Conservation (phyloP, 1,140 invertebrate genomes). For the Zophobas atratus region DNA sequence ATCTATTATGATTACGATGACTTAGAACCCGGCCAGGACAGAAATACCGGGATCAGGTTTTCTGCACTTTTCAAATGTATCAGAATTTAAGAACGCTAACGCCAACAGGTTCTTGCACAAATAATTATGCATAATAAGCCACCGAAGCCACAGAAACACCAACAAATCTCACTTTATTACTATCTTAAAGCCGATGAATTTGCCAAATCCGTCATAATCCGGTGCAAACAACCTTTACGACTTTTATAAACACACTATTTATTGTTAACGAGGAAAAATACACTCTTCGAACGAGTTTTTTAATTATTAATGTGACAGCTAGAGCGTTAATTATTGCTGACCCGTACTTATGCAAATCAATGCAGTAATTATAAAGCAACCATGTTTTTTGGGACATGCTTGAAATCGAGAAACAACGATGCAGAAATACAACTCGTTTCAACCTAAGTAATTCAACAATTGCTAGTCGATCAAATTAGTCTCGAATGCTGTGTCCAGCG, state of each 20-base stretch:
- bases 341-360: conserved; percentile 11
- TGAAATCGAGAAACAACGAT: too few species aligned
- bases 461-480: too few species aligned
- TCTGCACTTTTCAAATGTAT: conserved; percentile 33
- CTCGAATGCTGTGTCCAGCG: too few species aligned
- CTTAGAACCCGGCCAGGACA: background rate
- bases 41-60: conserved; percentile 24
- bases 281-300: background rate
- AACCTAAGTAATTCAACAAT: too few species aligned
- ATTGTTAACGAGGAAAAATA: background rate
- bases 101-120: conserved; percentile 27
- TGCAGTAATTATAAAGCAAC: background rate
- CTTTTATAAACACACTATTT: conserved; percentile 1
- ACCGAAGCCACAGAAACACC: conserved; percentile 30
- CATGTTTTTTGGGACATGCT: background rate
- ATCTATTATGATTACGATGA: conserved; percentile 20
- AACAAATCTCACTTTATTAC: conserved; percentile 37
- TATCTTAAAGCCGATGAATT: conserved; percentile 22
- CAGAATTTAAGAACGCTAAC: conserved; percentile 15
- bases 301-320: background rate
- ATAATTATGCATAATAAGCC: conserved; percentile 31
- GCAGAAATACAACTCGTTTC: too few species aligned
- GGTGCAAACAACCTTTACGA: conserved; percentile 17
- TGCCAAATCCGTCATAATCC: conserved; percentile 24
- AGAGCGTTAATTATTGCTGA: background rate